phyloP scores from a whole-genome alignment of 2,797 vertebrate species.

The Octomys mimax region DNA sequence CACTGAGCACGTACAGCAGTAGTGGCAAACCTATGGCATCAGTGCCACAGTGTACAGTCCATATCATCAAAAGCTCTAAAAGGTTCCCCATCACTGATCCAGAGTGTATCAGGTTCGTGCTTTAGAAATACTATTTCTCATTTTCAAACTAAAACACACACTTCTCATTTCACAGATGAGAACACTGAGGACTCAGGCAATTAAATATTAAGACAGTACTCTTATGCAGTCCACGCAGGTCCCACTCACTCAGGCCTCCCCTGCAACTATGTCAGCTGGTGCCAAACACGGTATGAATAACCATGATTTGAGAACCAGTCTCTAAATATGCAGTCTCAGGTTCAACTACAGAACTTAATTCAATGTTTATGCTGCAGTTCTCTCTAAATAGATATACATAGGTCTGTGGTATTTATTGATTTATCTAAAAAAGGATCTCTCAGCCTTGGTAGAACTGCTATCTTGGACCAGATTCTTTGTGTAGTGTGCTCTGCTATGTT shows the following conservation, averaged over 20 bases:
- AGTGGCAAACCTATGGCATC: background rate
- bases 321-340: background rate
- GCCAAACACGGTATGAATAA: background rate
- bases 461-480: background rate
- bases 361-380: background rate
- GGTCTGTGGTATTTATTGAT: background rate
- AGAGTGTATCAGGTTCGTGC: background rate
- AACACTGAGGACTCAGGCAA: background rate
- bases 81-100: background rate
- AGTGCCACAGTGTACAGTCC: accelerated
- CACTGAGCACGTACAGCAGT: background rate
- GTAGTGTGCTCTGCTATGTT: background rate
- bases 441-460: background rate
- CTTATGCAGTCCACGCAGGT: background rate
- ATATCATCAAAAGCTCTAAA: background rate
- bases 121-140: constrained; percentile 25
- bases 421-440: background rate
- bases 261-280: background rate
- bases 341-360: background rate
- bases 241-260: background rate
- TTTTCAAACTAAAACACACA: constrained; percentile 32
- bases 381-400: background rate
- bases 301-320: constrained; percentile 15
- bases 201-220: background rate
- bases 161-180: constrained; percentile 9